These are phyloP conservation scores for Petromus typicus DNA, from an alignment of 2,113 vertebrate genomes.

Conservation along the genomic window DNA sequence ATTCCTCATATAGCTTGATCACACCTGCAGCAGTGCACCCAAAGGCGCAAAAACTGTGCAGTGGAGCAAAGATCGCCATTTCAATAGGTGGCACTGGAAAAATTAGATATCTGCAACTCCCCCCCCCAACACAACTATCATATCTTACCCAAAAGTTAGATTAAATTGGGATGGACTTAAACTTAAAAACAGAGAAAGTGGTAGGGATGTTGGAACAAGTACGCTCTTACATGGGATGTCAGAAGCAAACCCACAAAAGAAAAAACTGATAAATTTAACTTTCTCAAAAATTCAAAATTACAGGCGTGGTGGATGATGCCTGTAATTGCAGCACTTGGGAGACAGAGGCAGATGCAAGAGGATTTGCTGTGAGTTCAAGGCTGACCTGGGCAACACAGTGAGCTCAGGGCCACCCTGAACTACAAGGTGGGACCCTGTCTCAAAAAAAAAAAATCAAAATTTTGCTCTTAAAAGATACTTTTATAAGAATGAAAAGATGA, in stretches of 20 bases:
- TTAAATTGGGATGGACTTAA: background rate
- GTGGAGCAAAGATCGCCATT: background rate
- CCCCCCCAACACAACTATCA: background rate
- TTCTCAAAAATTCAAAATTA: background rate
- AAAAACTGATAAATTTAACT: background rate
- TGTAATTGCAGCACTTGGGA: too few species aligned
- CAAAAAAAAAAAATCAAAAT: background rate
- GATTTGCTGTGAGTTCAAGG: too few species aligned
- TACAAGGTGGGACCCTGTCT: too few species aligned
- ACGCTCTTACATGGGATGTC: background rate
- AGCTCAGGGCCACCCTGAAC: too few species aligned
- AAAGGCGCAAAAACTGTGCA: background rate
- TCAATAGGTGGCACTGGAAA: background rate
- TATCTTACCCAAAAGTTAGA: background rate
- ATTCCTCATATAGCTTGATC: background rate
- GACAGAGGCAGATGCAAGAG: too few species aligned
- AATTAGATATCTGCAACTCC: background rate
- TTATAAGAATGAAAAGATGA: background rate
- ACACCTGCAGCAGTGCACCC: background rate
- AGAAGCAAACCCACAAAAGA: background rate
- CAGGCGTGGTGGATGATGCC: too few species aligned
- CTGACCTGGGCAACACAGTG: too few species aligned
- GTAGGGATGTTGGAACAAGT: background rate
- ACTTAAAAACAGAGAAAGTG: background rate
- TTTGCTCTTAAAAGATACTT: background rate